A percentile compares a stretch with the other conserved stretches of the same genome.
Conservation (phyloP, 2,113 vertebrate genomes). For the Lamprologus tigripictilis region DNA sequence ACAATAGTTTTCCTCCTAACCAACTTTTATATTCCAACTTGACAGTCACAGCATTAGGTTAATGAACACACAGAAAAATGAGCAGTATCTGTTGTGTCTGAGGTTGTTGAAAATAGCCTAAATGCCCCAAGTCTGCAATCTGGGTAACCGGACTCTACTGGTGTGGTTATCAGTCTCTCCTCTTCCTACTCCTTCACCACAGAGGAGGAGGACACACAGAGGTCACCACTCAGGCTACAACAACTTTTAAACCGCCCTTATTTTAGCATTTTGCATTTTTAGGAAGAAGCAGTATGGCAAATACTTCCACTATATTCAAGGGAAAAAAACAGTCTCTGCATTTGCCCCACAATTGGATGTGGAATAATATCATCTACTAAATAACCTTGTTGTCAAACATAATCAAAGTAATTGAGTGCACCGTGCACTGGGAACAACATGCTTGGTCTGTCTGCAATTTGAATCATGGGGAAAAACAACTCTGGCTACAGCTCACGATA, state of each 20-base stretch:
- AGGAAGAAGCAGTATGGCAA: not conserved
- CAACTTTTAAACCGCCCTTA: not conserved
- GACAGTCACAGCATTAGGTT: not conserved
- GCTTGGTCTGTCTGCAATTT: not conserved
- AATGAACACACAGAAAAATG: not conserved
- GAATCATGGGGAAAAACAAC: conserved; percentile 1
- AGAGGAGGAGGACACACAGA: conserved; percentile 27
- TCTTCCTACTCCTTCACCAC: not conserved
- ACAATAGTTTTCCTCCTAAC: not conserved
- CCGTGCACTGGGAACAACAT: not conserved
- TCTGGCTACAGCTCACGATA: not conserved
- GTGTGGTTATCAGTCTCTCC: conserved; percentile 25
- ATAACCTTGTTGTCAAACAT: not conserved
- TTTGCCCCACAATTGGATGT: not conserved
- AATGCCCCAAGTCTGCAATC: conserved; percentile 18
- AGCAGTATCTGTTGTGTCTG: conserved; percentile 20
- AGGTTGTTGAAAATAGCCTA: conserved; percentile 35
- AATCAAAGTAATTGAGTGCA: conserved; percentile 7
- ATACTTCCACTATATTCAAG: not conserved
- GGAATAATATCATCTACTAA: not conserved
- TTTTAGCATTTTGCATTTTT: not conserved
- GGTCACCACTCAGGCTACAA: not conserved
- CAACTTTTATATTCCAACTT: not conserved
- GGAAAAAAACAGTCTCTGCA: not conserved
- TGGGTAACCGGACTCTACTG: conserved; percentile 31